Percentiles rank a stretch among this genome's conserved stretches.
Evolutionary conservation across 2,797 vertebrate species (phyloP).

Genomic region (Anableps anableps): DNA sequence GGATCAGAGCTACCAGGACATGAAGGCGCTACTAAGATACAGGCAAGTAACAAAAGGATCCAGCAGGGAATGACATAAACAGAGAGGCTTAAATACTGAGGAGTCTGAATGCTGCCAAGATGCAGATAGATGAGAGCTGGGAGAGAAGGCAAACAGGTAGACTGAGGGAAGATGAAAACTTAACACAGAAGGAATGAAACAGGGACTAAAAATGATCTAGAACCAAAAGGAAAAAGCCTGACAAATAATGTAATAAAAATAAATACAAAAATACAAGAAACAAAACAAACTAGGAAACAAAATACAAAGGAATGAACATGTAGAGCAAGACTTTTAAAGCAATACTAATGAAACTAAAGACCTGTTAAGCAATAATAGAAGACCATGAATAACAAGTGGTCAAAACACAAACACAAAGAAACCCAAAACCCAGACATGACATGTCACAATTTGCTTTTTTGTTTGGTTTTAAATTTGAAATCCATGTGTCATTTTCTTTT

Average conservation of each 20-base stretch:
- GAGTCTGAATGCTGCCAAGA: background rate
- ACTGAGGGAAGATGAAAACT: background rate
- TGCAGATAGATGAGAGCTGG: background rate
- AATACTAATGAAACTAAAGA: background rate
- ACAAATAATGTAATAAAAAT: background rate
- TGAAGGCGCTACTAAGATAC: background rate
- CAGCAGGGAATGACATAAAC: background rate
- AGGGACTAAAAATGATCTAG: background rate
- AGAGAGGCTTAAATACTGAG: background rate
- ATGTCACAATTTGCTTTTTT: background rate
- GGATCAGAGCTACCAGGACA: background rate
- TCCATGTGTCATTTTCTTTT: background rate
- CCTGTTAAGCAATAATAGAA: background rate
- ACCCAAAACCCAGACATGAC: background rate
- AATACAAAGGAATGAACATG: background rate
- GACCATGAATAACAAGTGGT: no score
- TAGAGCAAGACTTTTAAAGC: background rate
- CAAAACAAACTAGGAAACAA: background rate
- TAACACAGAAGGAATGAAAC: background rate
- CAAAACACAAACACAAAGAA: background rate
- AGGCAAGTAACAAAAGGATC: background rate
- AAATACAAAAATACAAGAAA: background rate
- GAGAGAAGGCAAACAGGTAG: background rate
- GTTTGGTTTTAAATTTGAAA: background rate
- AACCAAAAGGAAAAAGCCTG: background rate